phyloP scores from a whole-genome alignment of 2,888 invertebrate genomes.

The Drosophila putrida region DNA sequence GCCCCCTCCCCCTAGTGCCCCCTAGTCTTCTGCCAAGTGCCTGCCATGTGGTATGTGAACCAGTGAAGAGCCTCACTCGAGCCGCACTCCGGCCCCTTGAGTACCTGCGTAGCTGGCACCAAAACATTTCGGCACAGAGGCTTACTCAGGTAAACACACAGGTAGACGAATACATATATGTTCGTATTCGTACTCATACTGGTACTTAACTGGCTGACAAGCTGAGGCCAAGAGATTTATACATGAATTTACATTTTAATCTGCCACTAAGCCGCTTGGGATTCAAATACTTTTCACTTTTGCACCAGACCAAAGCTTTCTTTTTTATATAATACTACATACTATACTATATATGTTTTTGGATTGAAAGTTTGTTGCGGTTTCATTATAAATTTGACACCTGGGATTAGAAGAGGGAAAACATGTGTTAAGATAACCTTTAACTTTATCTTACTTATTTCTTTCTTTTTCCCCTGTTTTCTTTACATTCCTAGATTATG shows the following conservation, averaged over 20 bases:
- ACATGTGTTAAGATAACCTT: slow-evolving; percentile 45
- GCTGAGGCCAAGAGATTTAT: slow-evolving; percentile 52
- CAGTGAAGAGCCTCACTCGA: slow-evolving; percentile 50
- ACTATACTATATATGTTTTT: slow-evolving; percentile 35
- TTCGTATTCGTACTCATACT: slow-evolving; percentile 1
- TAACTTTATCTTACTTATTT: slow-evolving; percentile 3
- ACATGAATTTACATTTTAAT: slow-evolving; percentile 79
- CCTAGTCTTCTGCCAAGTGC: slow-evolving; percentile 37
- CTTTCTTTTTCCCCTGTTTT: background rate
- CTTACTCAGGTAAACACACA: slow-evolving; percentile 12
- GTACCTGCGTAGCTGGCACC: slow-evolving; percentile 31
- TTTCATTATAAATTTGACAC: slow-evolving; percentile 72
- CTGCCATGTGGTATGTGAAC: slow-evolving; percentile 40
- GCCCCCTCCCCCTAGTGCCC: background rate
- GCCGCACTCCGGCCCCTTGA: slow-evolving; percentile 50
- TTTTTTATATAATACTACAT: slow-evolving; percentile 23
- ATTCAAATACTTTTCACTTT: slow-evolving; percentile 67
- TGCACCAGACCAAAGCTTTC: slow-evolving; percentile 20
- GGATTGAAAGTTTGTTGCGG: slow-evolving; percentile 64
- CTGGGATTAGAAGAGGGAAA: slow-evolving; percentile 59
- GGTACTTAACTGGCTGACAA: slow-evolving; percentile 43
- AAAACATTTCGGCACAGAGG: slow-evolving; percentile 33
- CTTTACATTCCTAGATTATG: slow-evolving; percentile 85
- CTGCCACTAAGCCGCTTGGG: slow-evolving; percentile 71
- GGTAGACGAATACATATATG: slow-evolving; percentile 7